A percentile compares a stretch with the other conserved stretches of the same genome.
These are phyloP conservation scores for Cyclophora albipunctata DNA, from an alignment of 2,888 invertebrate genomes.

Conservation along the genomic window DNA sequence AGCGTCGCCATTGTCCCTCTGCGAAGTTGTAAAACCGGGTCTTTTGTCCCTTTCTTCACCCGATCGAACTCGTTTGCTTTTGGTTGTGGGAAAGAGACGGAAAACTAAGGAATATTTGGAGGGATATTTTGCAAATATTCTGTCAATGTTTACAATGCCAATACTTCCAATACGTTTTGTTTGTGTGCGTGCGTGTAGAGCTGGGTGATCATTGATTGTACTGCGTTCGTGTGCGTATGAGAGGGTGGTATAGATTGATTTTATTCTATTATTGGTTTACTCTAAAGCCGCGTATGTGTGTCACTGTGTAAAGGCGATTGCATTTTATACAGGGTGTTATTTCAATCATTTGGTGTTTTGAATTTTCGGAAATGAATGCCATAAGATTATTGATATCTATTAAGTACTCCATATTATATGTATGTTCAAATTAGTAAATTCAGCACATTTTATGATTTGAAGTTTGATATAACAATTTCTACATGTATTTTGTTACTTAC, in stretches of 20 bases:
- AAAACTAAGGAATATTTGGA: conserved; percentile 36
- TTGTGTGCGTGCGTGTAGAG: conserved; percentile 40
- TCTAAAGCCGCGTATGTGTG: conserved; percentile 73
- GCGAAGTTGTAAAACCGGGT: conserved; percentile 59
- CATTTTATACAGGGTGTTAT: conserved; percentile 43
- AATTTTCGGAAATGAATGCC: not conserved
- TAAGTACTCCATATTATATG: too few species aligned
- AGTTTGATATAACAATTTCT: too few species aligned
- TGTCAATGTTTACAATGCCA: conserved; percentile 71
- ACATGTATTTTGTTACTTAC: too few species aligned
- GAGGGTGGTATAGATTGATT: conserved; percentile 73
- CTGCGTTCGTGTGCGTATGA: conserved; percentile 44
- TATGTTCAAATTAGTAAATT: too few species aligned
- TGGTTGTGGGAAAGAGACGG: conserved; percentile 40
- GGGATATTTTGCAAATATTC: conserved; percentile 65
- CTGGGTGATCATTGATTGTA: conserved; percentile 52
- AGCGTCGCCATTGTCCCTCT: conserved; percentile 69
- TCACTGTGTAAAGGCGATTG: conserved; percentile 61
- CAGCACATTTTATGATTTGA: too few species aligned
- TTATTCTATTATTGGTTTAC: conserved; percentile 74
- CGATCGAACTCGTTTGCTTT: conserved; percentile 17
- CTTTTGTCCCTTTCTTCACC: conserved; percentile 40
- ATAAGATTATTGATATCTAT: too few species aligned
- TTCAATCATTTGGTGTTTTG: not conserved
- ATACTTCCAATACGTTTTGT: conserved; percentile 61